Percentiles rank a stretch among this genome's conserved stretches.
phyloP scores from a whole-genome alignment of 2,888 invertebrate genomes.

The Himalopsyche tibetana region DNA sequence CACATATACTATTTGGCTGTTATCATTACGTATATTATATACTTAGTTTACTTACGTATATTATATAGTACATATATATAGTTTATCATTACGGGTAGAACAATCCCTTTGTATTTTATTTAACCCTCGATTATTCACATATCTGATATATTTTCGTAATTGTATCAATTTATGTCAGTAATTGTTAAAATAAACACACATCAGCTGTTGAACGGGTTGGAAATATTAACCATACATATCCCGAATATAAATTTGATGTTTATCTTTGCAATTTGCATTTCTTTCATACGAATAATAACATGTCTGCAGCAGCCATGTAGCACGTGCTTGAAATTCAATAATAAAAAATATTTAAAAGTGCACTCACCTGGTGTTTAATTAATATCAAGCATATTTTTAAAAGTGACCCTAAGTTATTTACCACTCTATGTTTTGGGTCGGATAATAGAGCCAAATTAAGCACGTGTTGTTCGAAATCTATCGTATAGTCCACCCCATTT shows the following conservation, averaged over 20 bases:
- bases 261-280: slow-evolving; percentile 25
- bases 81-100: no score
- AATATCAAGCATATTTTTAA: not conserved
- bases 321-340: slow-evolving; percentile 7
- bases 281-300: slow-evolving; percentile 1
- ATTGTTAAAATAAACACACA: no score
- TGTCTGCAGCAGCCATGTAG: not conserved
- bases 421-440: not conserved
- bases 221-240: slow-evolving; percentile 4
- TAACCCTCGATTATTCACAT: no score
- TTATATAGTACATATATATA: no score
- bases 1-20: no score
- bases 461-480: slow-evolving; percentile 22
- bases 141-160: no score
- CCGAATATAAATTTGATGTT: not conserved
- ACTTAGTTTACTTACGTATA: no score
- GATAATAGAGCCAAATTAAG: slow-evolving; percentile 31
- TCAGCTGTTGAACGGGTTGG: no score
- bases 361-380: slow-evolving; percentile 42
- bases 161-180: no score
- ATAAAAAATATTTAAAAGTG: not conserved
- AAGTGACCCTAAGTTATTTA: not conserved
- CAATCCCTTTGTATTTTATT: no score
- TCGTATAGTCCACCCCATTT: not conserved
- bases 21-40: no score